Evolutionary conservation across 2,113 vertebrate genomes (phyloP).

Genomic region (Hippocampus comes): DNA sequence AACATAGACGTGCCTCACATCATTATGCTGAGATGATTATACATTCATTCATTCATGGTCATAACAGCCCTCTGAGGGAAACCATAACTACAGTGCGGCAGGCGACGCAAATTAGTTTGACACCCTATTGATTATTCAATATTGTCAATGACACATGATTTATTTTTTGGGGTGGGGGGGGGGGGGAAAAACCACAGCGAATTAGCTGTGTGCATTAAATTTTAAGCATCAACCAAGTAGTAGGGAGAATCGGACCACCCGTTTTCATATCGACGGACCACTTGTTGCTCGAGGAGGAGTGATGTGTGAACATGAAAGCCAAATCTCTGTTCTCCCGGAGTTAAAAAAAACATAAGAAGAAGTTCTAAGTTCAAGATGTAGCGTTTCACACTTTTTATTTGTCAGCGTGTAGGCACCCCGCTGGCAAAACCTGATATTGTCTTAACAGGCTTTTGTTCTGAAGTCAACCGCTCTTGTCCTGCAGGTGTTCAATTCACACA

Average conservation of each 20-base stretch:
- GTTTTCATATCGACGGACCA: not conserved
- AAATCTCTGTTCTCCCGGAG: not conserved
- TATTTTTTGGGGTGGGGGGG: not conserved
- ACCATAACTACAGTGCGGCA: not conserved
- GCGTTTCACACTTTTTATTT: slow-evolving; percentile 29
- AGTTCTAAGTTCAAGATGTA: not conserved
- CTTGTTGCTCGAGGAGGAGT: not conserved
- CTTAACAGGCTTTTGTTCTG: slow-evolving; percentile 45
- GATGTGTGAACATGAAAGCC: not conserved
- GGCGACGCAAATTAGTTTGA: no score
- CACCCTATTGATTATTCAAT: no score
- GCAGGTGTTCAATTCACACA: slow-evolving; percentile 56
- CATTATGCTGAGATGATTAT: not conserved
- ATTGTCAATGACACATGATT: not conserved
- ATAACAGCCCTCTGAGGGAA: not conserved
- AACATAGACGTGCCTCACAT: not conserved
- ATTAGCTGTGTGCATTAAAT: not conserved
- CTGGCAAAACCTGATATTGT: slow-evolving; percentile 28
- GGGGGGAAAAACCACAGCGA: not conserved
- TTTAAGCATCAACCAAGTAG: not conserved
- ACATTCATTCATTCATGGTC: not conserved
- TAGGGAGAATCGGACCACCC: not conserved
- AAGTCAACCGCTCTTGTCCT: slow-evolving; percentile 48
- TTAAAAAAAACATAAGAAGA: not conserved
- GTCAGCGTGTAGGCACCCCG: slow-evolving; percentile 25